Conservation (phyloP, 1,140 invertebrate species). For the Batillaria attramentaria region DNA sequence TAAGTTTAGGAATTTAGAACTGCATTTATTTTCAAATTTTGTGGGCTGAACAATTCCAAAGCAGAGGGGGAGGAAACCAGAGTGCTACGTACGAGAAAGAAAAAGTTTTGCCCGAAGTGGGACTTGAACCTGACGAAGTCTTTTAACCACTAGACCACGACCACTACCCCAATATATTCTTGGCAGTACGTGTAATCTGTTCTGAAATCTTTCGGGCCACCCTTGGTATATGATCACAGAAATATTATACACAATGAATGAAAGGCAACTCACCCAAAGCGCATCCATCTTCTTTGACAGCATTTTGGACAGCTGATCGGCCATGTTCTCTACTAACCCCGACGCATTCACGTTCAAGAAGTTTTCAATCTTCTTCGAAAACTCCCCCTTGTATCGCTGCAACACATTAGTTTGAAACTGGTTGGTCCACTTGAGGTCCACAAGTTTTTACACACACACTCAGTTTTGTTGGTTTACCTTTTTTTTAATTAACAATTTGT, state of each 20-base stretch:
- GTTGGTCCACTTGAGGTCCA: background rate
- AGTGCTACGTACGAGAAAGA: too few relatives aligned
- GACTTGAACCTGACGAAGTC: too few relatives aligned
- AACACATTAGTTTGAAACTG: background rate
- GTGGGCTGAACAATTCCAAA: too few relatives aligned
- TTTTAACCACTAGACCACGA: too few relatives aligned
- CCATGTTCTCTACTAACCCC: slow-evolving; percentile 31
- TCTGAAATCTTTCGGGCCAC: background rate
- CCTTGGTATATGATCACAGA: background rate
- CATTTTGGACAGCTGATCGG: slow-evolving; percentile 33
- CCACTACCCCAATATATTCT: too few relatives aligned
- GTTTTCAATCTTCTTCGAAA: background rate
- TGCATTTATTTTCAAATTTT: too few relatives aligned
- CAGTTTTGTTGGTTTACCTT: background rate
- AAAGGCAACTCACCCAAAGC: slow-evolving; percentile 36
- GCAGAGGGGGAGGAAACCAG: too few relatives aligned
- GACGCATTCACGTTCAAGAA: slow-evolving; percentile 23
- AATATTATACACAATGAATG: background rate
- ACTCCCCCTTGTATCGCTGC: slow-evolving; percentile 10
- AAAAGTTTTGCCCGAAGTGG: too few relatives aligned
- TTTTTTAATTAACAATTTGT: background rate
- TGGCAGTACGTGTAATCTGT: background rate
- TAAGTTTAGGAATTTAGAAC: too few relatives aligned
- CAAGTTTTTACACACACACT: background rate
- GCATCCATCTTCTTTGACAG: slow-evolving; percentile 46